Percentiles rank a stretch among this genome's conserved stretches.
Evolutionary conservation across 2,797 vertebrate species (phyloP).

Genomic region (Protosalanx chinensis): DNA sequence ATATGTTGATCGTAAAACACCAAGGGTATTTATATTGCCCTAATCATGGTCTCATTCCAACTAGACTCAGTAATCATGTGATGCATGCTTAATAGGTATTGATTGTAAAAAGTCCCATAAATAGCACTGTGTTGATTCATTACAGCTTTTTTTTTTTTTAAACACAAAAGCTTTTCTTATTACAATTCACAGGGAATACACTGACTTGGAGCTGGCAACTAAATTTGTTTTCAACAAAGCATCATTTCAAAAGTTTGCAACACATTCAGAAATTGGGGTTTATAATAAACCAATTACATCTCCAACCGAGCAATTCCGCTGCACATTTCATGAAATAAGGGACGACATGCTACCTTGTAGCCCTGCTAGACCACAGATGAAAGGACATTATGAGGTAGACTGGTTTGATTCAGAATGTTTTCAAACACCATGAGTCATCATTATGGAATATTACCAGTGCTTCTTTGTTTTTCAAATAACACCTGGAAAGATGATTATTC

Average conservation of each 20-base stretch:
- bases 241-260: conserved; percentile 22
- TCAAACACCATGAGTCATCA: no score
- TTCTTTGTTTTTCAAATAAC: not conserved
- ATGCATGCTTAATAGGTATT: no score
- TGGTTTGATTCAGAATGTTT: no score
- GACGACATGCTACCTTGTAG: not conserved
- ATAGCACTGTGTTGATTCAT: no score
- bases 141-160: no score
- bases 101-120: no score
- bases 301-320: conserved; percentile 16
- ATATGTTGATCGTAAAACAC: not conserved
- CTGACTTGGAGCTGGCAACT: no score
- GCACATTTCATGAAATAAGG: not conserved
- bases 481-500: not conserved
- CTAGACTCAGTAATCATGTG: no score
- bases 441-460: not conserved
- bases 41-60: no score
- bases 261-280: conserved; percentile 29
- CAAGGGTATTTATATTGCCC: no score
- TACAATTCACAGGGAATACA: no score
- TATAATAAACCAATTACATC: conserved; percentile 37
- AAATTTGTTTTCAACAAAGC: not conserved
- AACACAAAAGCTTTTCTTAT: no score
- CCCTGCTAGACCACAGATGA: not conserved
- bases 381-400: not conserved